Evolutionary conservation across 2,888 invertebrate genomes (phyloP), one percentile per base, ranked within the genome.

Genomic region (Conus canariensis): DNA sequence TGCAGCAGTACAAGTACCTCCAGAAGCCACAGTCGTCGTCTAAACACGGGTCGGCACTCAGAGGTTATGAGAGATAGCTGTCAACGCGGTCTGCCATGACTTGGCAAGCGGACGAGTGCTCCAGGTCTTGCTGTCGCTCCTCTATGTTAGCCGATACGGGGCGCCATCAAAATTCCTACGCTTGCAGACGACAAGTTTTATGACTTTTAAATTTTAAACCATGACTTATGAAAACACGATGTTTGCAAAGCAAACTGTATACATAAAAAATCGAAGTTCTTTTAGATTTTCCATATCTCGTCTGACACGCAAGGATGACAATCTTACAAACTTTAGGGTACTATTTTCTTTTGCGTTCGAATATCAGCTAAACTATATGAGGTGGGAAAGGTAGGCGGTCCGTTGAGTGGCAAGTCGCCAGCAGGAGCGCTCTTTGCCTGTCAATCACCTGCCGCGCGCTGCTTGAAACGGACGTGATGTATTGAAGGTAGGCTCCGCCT

Each of bases 141-240:
- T 56, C 10, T 16, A 45, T 70, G 10, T 64, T 16, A 22, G n/a
- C 86, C 87, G 87, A 87, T 74, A 58, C 64, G 70, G 74, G 74
- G 74, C 87, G 74, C 87, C 74, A 74, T 87, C 82, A 87, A 87
- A 74, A 25, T 87, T 58, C 87, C 22, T 87, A 74, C 87, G 87
- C 87, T 70, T 87, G 87, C 87, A 87, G 87, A 87, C 87, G 87
- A 87, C 87, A 87, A 87, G 19, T 87, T 87, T 87, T 87, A 87
- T 64, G 56, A 70, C 70, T n/a, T n/a, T 87, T 45, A 12, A 58
- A 64, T 58, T 74, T 60, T 4, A 9, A 64, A 4, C 6, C 19
- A 25, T 7, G 67, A 16, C 30, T 64, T 60, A 19, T 8, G 8
- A 8, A 30, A 86, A 25, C 8, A 9, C 12, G 5, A 25, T 60